These are phyloP conservation scores for Orientallactaga sibirica DNA, from an alignment of 2,797 vertebrate genomes.

Conservation along the genomic window DNA sequence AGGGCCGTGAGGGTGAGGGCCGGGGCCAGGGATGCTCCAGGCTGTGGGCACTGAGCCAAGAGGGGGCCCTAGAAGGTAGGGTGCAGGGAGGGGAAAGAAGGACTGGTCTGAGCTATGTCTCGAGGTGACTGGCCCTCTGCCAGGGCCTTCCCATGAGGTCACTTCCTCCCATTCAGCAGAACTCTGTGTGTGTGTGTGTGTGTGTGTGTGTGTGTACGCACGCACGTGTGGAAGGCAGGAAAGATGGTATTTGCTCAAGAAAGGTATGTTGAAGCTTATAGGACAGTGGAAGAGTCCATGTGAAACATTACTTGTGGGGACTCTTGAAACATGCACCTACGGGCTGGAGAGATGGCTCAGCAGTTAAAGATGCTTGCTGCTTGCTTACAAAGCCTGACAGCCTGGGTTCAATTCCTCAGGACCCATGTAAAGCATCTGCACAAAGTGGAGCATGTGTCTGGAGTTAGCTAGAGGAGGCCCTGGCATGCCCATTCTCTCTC, in stretches of 20 bases:
- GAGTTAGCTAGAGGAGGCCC: no score
- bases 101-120: background rate
- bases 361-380: background rate
- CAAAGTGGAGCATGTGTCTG: no score
- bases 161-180: background rate
- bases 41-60: background rate
- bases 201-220: no score
- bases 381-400: no score
- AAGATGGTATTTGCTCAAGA: background rate
- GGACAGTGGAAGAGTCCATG: background rate
- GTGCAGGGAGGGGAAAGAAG: background rate
- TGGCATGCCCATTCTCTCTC: no score
- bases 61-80: no score
- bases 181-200: background rate
- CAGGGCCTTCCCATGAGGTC: background rate
- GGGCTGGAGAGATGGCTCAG: background rate
- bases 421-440: background rate
- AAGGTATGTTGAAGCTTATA: background rate
- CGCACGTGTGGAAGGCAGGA: background rate
- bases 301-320: accelerated
- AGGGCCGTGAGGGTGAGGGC: background rate
- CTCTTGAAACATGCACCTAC: background rate
- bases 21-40: background rate
- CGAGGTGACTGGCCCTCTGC: background rate
- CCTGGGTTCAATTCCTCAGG: background rate